Percentiles rank a stretch among this genome's conserved stretches.
These are phyloP conservation scores for Chirona hameri DNA, from an alignment of 2,888 invertebrate species.

Conservation along the genomic window DNA sequence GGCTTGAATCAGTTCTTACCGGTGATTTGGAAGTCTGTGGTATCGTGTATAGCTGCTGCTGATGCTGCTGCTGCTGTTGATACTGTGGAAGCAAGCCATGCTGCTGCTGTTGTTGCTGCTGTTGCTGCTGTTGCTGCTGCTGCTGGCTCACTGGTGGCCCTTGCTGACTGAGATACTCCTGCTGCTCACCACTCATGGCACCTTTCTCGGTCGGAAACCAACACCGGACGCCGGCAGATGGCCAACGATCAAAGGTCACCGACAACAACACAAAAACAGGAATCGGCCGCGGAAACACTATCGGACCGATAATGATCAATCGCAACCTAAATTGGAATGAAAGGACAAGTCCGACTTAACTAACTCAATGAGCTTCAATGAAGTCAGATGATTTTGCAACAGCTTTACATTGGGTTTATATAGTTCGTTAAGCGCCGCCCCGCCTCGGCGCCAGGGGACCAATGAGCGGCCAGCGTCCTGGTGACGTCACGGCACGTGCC, in stretches of 20 bases:
- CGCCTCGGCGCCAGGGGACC: background rate
- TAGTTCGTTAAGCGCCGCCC: constrained; percentile 23
- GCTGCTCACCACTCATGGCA: constrained; percentile 7
- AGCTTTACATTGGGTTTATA: constrained; percentile 27
- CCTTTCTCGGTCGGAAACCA: background rate
- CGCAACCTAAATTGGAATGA: constrained; percentile 10
- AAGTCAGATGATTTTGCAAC: constrained; percentile 29
- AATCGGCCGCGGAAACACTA: background rate
- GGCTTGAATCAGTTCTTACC: no score
- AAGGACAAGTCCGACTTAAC: constrained; percentile 9
- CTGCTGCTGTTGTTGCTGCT: background rate
- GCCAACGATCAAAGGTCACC: background rate
- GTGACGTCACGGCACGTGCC: background rate
- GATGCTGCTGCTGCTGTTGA: background rate
- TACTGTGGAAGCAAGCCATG: background rate
- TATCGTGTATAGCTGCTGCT: no score
- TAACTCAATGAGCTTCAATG: constrained; percentile 28
- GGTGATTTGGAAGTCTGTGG: background rate
- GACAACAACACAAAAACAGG: background rate
- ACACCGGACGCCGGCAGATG: background rate
- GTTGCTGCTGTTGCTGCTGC: no score
- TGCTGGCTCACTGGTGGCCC: background rate
- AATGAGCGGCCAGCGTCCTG: background rate
- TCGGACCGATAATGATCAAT: constrained; percentile 5
- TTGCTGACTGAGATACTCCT: background rate